Conservation (phyloP, 2,888 invertebrate genomes). For the Mantis religiosa region DNA sequence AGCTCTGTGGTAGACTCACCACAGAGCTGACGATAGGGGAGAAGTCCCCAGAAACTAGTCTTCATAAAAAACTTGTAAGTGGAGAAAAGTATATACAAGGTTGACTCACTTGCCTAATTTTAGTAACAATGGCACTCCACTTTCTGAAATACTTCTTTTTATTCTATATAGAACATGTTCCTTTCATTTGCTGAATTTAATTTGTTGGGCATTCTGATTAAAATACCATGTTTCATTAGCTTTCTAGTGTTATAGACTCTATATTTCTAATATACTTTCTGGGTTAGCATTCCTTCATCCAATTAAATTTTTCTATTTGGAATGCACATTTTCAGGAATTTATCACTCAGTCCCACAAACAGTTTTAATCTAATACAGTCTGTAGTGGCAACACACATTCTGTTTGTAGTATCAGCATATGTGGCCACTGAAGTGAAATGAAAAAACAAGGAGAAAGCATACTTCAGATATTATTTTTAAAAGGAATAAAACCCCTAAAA, state of each 20-base stretch:
- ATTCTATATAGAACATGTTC: too few species aligned
- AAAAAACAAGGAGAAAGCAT: not conserved
- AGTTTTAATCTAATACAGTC: not conserved
- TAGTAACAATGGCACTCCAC: too few species aligned
- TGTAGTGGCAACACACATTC: too few species aligned
- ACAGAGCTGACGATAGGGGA: too few species aligned
- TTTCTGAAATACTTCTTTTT: too few species aligned
- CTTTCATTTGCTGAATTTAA: not conserved
- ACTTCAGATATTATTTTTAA: not conserved
- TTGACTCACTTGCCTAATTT: too few species aligned
- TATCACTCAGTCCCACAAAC: not conserved
- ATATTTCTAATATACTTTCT: not conserved
- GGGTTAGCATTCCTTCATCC: not conserved
- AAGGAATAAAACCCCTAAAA: not conserved
- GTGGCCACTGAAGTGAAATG: not conserved
- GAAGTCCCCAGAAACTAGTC: too few species aligned
- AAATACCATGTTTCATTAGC: not conserved
- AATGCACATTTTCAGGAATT: not conserved
- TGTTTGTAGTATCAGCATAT: not conserved
- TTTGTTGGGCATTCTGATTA: not conserved
- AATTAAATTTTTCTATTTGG: not conserved
- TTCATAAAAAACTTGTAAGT: too few species aligned
- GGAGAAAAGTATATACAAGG: too few species aligned
- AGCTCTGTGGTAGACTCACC: too few species aligned
- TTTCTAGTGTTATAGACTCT: not conserved